These are phyloP conservation scores for Pseudomyrmex cubaensis DNA, from an alignment of 1,140 invertebrate genomes.

Conservation along the genomic window DNA sequence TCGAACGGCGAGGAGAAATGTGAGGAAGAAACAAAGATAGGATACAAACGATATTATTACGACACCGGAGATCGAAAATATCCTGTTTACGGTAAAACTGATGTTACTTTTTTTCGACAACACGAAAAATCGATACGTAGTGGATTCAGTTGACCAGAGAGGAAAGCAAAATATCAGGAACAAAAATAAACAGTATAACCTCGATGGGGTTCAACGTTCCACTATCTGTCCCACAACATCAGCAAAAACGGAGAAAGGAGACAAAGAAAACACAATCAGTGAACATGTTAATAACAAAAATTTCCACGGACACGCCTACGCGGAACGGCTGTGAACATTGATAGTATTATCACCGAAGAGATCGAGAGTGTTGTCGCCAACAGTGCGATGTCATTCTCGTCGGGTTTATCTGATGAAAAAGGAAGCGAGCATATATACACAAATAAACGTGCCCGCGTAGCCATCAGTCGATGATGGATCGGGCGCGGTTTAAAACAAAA, in stretches of 20 bases:
- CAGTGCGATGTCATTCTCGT: conserved; percentile 37
- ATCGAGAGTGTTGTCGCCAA: conserved; percentile 30
- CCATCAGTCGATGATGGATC: conserved; percentile 47
- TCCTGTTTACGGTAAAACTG: background rate
- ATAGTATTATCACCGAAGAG: conserved; percentile 34
- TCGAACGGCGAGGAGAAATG: background rate
- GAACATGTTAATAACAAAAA: conserved; percentile 33
- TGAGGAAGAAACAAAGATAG: background rate
- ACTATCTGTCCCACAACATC: background rate
- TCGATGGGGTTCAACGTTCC: background rate
- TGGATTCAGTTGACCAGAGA: background rate
- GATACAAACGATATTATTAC: background rate
- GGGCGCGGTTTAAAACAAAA: conserved; percentile 16
- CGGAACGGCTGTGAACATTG: conserved; percentile 16
- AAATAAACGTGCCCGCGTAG: conserved; percentile 1
- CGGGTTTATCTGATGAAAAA: conserved; percentile 39
- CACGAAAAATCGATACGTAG: background rate
- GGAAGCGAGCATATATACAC: conserved; percentile 12
- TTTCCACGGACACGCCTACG: background rate
- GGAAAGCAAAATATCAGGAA: background rate
- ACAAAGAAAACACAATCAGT: background rate
- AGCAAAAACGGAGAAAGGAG: background rate
- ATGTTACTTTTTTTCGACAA: background rate
- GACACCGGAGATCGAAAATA: background rate
- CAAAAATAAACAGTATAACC: background rate